phyloP scores from a whole-genome alignment of 2,113 vertebrate species.

The Orthonyx spaldingii region DNA sequence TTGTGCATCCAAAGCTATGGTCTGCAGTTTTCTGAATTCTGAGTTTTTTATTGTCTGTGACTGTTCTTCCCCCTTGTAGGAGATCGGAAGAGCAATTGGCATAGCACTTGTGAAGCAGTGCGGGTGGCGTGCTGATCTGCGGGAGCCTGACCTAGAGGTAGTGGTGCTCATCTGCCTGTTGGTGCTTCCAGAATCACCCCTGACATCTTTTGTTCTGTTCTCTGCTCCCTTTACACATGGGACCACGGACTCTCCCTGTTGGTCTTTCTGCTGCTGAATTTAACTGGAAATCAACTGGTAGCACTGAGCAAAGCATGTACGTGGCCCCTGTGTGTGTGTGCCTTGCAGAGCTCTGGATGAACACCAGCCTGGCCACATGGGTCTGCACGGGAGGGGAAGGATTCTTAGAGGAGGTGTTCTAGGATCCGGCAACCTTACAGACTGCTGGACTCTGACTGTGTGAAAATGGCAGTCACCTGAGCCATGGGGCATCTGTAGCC shows the following conservation, averaged over 20 bases:
- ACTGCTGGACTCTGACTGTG: background rate
- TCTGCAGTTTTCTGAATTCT: background rate
- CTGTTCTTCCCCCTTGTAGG: conserved; percentile 64
- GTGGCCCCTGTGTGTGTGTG: background rate
- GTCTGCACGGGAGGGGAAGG: background rate
- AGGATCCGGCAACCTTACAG: background rate
- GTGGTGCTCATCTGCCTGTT: background rate
- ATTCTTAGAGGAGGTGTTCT: accelerated
- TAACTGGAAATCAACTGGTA: background rate
- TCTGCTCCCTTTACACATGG: accelerated
- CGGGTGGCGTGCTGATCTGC: conserved; percentile 83
- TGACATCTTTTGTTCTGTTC: background rate
- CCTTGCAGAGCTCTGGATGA: background rate
- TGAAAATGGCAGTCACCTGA: background rate
- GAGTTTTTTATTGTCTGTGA: background rate
- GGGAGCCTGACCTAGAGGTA: conserved; percentile 86
- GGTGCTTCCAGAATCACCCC: background rate
- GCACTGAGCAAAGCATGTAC: accelerated
- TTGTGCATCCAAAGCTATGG: background rate
- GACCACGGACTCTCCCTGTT: accelerated
- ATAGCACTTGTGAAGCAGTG: conserved; percentile 73
- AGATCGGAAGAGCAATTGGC: conserved; percentile 81
- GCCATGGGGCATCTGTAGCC: background rate
- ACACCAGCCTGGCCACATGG: accelerated
- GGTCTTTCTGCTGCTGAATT: background rate